phyloP scores from a whole-genome alignment of 2,113 vertebrate genomes.

The Lampris megalopsis region DNA sequence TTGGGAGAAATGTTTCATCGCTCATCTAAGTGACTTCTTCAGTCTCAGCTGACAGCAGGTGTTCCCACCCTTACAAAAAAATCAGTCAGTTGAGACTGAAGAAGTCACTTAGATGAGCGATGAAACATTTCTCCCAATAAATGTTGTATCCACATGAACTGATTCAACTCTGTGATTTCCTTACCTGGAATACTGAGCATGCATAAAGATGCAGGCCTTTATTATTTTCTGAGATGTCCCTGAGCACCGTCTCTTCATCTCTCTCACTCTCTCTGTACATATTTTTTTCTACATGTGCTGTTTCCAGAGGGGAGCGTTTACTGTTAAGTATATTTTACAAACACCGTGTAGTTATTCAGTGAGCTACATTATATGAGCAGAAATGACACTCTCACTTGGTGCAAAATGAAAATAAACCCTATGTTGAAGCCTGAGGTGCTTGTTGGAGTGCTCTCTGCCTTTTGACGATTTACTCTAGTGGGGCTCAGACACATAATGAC shows the following conservation, averaged over 20 bases:
- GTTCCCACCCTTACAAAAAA: no score
- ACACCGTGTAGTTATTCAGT: slow-evolving; percentile 9
- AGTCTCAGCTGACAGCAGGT: no score
- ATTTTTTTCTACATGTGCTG: background rate
- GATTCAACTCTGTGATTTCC: no score
- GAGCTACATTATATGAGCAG: slow-evolving; percentile 5
- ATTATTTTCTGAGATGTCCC: background rate
- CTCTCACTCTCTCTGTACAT: background rate
- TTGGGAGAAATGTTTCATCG: no score
- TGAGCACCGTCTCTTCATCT: background rate
- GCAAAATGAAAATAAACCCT: slow-evolving; percentile 19
- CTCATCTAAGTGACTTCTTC: no score
- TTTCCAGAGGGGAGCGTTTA: slow-evolving; percentile 18
- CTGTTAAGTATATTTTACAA: background rate
- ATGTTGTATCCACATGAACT: no score
- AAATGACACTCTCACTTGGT: background rate
- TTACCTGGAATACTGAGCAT: no score
- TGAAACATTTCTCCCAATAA: no score
- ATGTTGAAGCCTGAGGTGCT: slow-evolving; percentile 16
- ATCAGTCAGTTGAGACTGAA: no score
- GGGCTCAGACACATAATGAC: slow-evolving; percentile 36
- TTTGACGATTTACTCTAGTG: slow-evolving; percentile 27
- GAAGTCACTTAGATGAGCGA: no score
- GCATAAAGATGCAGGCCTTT: background rate
- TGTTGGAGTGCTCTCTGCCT: background rate